These are phyloP conservation scores for Heliconius melpomene DNA, from an alignment of 1,140 invertebrate genomes.

Conservation along the genomic window DNA sequence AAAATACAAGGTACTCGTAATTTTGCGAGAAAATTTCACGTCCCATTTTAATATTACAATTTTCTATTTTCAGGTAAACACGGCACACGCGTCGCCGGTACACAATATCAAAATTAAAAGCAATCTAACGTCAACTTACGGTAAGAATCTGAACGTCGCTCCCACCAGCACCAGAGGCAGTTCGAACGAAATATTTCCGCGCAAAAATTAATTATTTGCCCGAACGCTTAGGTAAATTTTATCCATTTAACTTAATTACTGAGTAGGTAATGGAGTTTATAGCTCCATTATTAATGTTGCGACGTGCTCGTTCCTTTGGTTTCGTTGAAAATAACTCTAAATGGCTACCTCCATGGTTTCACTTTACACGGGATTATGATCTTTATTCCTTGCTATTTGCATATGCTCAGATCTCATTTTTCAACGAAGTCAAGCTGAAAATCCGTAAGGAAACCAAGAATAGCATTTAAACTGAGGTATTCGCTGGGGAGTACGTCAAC, in stretches of 20 bases:
- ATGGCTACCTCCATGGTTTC: slow-evolving; percentile 32
- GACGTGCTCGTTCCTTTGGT: slow-evolving; percentile 50
- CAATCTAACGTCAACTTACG: not conserved
- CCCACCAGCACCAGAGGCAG: slow-evolving; percentile 19
- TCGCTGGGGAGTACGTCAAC: slow-evolving; percentile 27
- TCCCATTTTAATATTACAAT: not conserved
- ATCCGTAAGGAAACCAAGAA: slow-evolving; percentile 30
- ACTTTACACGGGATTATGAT: slow-evolving; percentile 36
- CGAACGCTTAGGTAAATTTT: slow-evolving; percentile 63
- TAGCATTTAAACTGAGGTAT: slow-evolving; percentile 31
- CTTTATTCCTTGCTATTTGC: slow-evolving; percentile 38
- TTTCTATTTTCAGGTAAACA: slow-evolving; percentile 49
- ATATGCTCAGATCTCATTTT: slow-evolving; percentile 34
- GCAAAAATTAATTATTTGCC: slow-evolving; percentile 67
- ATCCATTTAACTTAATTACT: slow-evolving; percentile 72
- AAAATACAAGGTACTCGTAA: no score
- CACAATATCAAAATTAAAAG: not conserved
- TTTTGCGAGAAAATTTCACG: not conserved
- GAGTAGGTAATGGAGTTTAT: slow-evolving; percentile 71
- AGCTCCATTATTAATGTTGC: slow-evolving; percentile 68
- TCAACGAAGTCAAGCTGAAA: slow-evolving; percentile 24
- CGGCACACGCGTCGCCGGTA: not conserved
- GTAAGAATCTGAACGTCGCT: slow-evolving; percentile 13
- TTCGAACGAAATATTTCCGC: slow-evolving; percentile 41
- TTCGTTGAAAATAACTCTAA: slow-evolving; percentile 50